Evolutionary conservation across 1,140 invertebrate species (phyloP).

Genomic region (Drosophila murphyi): DNA sequence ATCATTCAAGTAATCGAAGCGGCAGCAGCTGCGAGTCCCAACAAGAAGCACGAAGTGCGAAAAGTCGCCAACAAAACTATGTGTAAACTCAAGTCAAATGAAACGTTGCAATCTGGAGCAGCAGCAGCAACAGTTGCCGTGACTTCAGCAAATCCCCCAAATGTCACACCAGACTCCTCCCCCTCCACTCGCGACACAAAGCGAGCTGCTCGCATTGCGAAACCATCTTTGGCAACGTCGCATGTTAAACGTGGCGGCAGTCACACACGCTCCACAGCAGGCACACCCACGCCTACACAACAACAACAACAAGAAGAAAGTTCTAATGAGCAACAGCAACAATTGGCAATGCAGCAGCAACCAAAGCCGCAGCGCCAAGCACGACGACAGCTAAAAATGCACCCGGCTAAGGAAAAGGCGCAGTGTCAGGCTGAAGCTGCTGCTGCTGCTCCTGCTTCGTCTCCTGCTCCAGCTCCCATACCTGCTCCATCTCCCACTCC

Average conservation of each 20-base stretch:
- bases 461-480: neutral
- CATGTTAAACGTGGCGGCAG: neutral
- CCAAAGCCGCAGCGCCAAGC: slow-evolving; percentile 25
- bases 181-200: slow-evolving; percentile 11
- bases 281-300: neutral
- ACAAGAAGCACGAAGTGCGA: neutral
- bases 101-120: neutral
- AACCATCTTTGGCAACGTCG: neutral
- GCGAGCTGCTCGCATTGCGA: neutral
- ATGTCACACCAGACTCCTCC: neutral
- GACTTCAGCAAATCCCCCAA: neutral
- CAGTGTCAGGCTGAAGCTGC: neutral
- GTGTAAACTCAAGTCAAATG: neutral
- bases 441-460: too few species aligned
- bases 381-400: slow-evolving; percentile 3
- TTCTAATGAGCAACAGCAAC: neutral
- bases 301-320: neutral
- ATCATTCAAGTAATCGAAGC: neutral
- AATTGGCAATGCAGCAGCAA: neutral
- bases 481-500: neutral
- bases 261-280: neutral
- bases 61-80: neutral
- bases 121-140: neutral
- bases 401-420: too few species aligned
- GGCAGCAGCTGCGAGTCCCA: neutral